Evolutionary conservation across 2,888 invertebrate species (phyloP), one percentile per base, ranked within the genome.

Genomic region (Agonopterix alstromeriana): DNA sequence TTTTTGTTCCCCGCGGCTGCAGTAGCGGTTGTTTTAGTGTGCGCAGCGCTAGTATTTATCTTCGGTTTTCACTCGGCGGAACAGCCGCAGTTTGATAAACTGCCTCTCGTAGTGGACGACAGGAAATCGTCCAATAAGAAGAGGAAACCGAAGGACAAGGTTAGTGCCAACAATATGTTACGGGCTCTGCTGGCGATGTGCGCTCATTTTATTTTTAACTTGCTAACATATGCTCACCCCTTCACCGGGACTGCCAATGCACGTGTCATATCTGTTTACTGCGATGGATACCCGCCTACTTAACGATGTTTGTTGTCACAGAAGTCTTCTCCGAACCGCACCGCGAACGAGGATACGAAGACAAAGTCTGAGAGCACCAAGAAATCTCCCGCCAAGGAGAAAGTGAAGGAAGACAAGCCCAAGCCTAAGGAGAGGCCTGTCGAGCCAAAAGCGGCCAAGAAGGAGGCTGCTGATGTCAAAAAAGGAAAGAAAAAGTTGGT

Each of bases 31-130:
- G 93, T 94, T 65, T 90, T 94, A 71, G 78, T 94, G 62, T 93
- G 92, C 74, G 94, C 93, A 59, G 88, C 93, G 60, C 84, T 95
- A 61, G 94, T 95, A 65, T 95, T 93, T 85, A 91, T 92, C 57
- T 94, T 94, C 79, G 94, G 94, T 55, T 94, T 95, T 83, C 94
- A 93, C 85, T 92, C 93, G 54, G 92, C 94, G 59, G 93, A 93
- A 77, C 94, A 94, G 82, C 95, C 95, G 70, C 93, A 94, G 70
- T 94, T 94, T 77, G 93, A 93, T 70, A 93, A 94, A 80, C 86
- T 94, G 55, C 90, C 92, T 42, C 78, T 90, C 59, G 82, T 88
- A 57, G 67, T 90, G 59, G 93, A 92, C 73, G 93, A 94, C 67
- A 91, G 91, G 74, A 94, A 93, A 83, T 90, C 91, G 55, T 88